Evolutionary conservation across 2,797 vertebrate genomes (phyloP).

Genomic region (Galagoides demidoff): DNA sequence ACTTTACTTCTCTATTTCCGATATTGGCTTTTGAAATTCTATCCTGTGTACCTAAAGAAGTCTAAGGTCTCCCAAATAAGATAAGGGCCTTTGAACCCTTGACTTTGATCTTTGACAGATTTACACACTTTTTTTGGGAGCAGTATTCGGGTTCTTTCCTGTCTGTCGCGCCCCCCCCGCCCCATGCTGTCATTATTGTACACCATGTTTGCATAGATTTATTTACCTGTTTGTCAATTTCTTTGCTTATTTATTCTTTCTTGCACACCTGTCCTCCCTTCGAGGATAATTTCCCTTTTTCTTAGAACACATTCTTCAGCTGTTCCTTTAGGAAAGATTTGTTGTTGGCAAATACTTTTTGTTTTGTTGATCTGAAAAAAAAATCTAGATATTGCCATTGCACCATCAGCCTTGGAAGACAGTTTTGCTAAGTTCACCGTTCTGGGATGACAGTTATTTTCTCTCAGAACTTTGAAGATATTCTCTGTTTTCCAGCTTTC

Average conservation of each 20-base stretch:
- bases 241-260: not conserved
- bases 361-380: not conserved
- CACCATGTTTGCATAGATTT: not conserved
- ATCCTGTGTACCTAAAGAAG: not conserved
- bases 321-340: not conserved
- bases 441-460: conserved; percentile 8
- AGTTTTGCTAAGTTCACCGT: conserved; percentile 35
- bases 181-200: not conserved
- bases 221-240: not conserved
- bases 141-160: not conserved
- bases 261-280: not conserved
- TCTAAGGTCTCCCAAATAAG: not conserved
- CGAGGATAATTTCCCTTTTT: not conserved
- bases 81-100: not conserved
- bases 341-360: not conserved
- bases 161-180: too few relatives aligned
- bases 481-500: not conserved
- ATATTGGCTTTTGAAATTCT: conserved; percentile 34
- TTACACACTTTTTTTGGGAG: not conserved
- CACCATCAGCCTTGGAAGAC: not conserved
- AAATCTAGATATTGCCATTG: not conserved
- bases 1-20: not conserved
- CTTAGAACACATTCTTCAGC: not conserved
- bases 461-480: not conserved
- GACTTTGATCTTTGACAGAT: not conserved